A percentile compares a stretch with the other conserved stretches of the same genome.
Conservation (phyloP, 2,888 invertebrate species). For the Aphidoletes aphidimyza region DNA sequence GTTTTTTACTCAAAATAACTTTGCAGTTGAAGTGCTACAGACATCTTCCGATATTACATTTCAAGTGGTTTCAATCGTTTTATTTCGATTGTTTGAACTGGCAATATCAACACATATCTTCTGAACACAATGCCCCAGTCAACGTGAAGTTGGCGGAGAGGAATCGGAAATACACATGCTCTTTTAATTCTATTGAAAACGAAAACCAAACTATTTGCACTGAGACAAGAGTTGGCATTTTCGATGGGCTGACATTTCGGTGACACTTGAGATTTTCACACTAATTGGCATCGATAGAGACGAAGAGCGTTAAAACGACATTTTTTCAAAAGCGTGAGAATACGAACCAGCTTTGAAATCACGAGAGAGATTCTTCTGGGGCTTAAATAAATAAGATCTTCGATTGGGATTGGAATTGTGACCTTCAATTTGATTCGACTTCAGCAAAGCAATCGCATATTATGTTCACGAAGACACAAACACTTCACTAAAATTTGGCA, state of each 20-base stretch:
- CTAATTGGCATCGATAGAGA: background rate
- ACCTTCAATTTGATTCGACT: background rate
- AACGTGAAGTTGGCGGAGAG: too few species aligned
- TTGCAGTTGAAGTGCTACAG: background rate
- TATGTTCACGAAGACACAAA: too few species aligned
- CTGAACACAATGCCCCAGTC: too few species aligned
- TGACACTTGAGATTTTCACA: constrained; percentile 18
- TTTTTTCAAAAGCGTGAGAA: background rate
- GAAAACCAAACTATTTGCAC: background rate
- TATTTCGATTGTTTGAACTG: background rate
- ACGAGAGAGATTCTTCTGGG: background rate
- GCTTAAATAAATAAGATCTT: background rate
- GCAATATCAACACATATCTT: too few species aligned
- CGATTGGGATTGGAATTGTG: too few species aligned
- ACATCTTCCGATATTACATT: background rate
- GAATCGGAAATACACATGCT: background rate
- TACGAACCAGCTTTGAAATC: background rate
- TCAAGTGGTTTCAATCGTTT: background rate
- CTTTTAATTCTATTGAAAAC: background rate
- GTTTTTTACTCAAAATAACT: background rate
- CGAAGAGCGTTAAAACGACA: background rate
- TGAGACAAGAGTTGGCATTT: background rate
- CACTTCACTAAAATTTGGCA: too few species aligned
- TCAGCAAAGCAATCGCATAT: too few species aligned
- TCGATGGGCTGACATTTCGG: background rate